Evolutionary conservation across 2,888 invertebrate species (phyloP).

Genomic region (Dolichomitus sp.): DNA sequence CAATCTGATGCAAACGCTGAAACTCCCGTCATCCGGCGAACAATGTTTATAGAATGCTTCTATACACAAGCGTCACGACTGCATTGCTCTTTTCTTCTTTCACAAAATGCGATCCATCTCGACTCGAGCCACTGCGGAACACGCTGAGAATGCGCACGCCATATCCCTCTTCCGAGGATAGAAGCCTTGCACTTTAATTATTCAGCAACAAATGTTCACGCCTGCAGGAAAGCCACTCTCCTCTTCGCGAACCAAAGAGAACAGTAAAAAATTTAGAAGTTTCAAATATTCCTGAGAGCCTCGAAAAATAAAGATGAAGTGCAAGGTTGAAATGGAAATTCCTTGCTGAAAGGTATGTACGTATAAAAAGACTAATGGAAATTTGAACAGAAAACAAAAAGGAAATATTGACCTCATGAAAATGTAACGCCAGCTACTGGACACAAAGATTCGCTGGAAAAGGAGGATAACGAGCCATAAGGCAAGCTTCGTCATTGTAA

Average conservation of each 20-base stretch:
- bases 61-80: slow-evolving; percentile 17
- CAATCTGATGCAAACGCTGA: slow-evolving; percentile 34
- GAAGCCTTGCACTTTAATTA: slow-evolving; percentile 44
- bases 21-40: slow-evolving; percentile 48
- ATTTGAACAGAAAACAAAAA: neutral
- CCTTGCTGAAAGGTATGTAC: neutral
- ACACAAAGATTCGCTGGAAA: slow-evolving; percentile 11
- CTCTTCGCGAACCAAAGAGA: neutral
- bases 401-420: slow-evolving; percentile 8
- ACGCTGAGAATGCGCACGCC: neutral
- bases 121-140: neutral
- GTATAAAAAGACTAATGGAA: neutral
- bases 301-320: neutral
- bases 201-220: slow-evolving; percentile 33
- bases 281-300: neutral
- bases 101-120: slow-evolving; percentile 5
- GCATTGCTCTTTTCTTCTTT: slow-evolving; percentile 15
- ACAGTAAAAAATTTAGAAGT: slow-evolving; percentile 4
- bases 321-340: slow-evolving; percentile 3
- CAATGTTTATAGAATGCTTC: slow-evolving; percentile 55
- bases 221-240: slow-evolving; percentile 17
- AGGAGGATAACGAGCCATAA: slow-evolving; percentile 27
- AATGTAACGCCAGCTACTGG: slow-evolving; percentile 21
- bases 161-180: neutral
- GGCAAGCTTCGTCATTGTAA: slow-evolving; percentile 46